These are phyloP conservation scores for Formica exsecta DNA, from an alignment of 1,140 invertebrate genomes.

Conservation along the genomic window DNA sequence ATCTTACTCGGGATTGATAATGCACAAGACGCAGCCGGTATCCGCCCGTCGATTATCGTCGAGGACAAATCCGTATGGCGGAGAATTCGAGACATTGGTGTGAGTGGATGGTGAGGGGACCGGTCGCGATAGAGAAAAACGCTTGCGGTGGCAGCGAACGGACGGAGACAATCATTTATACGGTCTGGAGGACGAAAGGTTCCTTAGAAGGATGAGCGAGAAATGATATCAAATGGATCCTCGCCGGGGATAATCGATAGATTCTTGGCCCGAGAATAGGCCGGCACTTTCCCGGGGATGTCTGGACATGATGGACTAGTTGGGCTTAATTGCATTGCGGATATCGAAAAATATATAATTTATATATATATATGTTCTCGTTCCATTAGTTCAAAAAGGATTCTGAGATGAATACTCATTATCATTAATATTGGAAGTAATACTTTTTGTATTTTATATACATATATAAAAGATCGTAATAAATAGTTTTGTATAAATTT, in stretches of 20 bases:
- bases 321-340: conserved; percentile 36
- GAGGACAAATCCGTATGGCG: conserved; percentile 57
- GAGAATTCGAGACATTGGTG: conserved; percentile 10
- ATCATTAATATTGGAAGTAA: neutral
- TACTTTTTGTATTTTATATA: neutral
- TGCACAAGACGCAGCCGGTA: conserved; percentile 41
- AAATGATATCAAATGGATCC: conserved; percentile 52
- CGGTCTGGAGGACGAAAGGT: conserved; percentile 27
- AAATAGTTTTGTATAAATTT: neutral
- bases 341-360: neutral
- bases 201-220: conserved; percentile 41
- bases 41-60: conserved; percentile 72
- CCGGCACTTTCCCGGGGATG: neutral
- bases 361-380: neutral
- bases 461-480: too few relatives aligned
- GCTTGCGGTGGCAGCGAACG: conserved; percentile 48
- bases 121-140: conserved; percentile 55
- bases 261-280: conserved; percentile 50
- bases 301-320: neutral
- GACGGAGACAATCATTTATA: conserved; percentile 68
- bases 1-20: conserved; percentile 69
- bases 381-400: too few relatives aligned
- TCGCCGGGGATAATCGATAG: conserved; percentile 49
- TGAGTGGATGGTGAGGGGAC: conserved; percentile 9
- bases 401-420: neutral